These are phyloP conservation scores for Heliconius sara DNA, from an alignment of 2,888 invertebrate species.

Conservation along the genomic window DNA sequence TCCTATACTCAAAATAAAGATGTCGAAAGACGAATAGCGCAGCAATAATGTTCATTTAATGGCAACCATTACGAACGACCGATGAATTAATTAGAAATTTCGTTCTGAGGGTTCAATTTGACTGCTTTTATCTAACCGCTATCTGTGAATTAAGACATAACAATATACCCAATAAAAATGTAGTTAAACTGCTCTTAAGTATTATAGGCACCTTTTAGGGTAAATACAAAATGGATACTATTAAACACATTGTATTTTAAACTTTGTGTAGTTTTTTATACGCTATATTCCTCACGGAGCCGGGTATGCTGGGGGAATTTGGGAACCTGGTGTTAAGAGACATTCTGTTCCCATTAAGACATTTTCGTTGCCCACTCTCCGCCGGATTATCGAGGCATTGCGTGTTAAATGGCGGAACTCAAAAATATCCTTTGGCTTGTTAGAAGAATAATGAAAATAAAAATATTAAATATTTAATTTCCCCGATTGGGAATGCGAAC, in stretches of 20 bases:
- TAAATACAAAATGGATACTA: not conserved
- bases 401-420: too few species aligned
- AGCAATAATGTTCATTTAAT: slow-evolving; percentile 48
- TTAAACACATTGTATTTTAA: not conserved
- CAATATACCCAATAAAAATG: slow-evolving; percentile 20
- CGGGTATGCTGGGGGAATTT: too few species aligned
- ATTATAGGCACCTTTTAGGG: not conserved
- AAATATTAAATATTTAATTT: too few species aligned
- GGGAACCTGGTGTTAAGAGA: too few species aligned
- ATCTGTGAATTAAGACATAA: slow-evolving; percentile 27
- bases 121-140: slow-evolving; percentile 20
- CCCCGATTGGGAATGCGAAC: too few species aligned
- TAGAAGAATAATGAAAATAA: too few species aligned
- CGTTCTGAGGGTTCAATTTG: slow-evolving; percentile 14
- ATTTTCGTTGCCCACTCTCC: too few species aligned
- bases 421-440: too few species aligned
- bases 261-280: not conserved
- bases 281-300: too few species aligned
- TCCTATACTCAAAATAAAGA: slow-evolving; percentile 40
- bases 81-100: slow-evolving; percentile 48
- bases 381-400: too few species aligned
- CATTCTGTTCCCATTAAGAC: too few species aligned
- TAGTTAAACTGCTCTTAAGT: not conserved
- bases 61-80: slow-evolving; percentile 41
- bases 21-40: slow-evolving; percentile 40